Base-by-base conservation (phyloP, 2,113 vertebrate species). In the Prunella fulvescens region DNA sequence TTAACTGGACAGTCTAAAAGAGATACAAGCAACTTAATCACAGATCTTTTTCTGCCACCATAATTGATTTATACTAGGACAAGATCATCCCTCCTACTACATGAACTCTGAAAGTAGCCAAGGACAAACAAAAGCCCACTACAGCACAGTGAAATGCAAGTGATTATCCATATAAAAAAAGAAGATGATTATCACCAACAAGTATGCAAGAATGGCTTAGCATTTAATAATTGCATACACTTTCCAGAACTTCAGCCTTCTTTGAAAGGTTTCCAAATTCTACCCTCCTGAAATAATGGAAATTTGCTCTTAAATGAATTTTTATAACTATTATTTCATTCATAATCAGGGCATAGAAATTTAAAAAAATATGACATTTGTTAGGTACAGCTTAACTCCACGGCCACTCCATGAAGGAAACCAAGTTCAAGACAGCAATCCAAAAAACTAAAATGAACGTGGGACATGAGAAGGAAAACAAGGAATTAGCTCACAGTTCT, bases 1-100 rank as follows among this genome's bases (percentile, higher is more conserved):
- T 96, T 96, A 96, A 93, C 91, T 96, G 92, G 80, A 87, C 86
- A 92, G 58, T 50, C 61, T 94, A 91, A 64, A 95, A 92, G 65
- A 87, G 60, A 93, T 54, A 61, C 14, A 95, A 95, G 19, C 73
- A 77, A 92, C 94, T 97, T 97, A 64, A 86, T 92, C 26, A 78
- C 76, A 93, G 88, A 96, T 74, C 6, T 33, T 94, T 95, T 95
- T 94, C 69, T 84, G 71, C 88, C 57, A 96, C 88, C n/a, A 39
- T 90, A 94, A 96, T 39, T 85, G 45, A 82, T 95, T 87, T 80
- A 81, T 67, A 96, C 20, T 57, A 65, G 19, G 57, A 93, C 28
- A 94, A 95, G 51, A 26, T 35, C 19, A 90, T 45, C 20, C 45
- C 17, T 94, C 83, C 22, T 91, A 93, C 64, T 70, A 79, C 10